Evolutionary conservation across 2,113 vertebrate genomes (phyloP), one percentile per base, ranked within the genome.

Genomic region (Sander vitreus): DNA sequence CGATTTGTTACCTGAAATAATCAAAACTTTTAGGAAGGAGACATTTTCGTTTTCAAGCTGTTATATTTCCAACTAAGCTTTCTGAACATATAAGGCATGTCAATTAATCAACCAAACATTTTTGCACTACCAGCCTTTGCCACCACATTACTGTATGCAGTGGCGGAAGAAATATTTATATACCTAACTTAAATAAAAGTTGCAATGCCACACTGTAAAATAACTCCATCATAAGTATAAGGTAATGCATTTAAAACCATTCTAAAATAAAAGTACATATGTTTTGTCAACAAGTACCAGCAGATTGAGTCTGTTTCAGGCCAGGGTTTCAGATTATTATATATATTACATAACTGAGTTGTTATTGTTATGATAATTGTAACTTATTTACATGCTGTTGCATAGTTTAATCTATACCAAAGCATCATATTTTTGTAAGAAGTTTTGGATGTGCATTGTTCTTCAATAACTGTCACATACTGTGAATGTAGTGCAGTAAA

Each of bases 1-100:
- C 47, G 9, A 39, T 11, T 48, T 58, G 45, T 57, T 65, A 58
- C 79, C 58, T 62, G 39, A 75, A 81, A 48, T 71, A 73, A 85
- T 69, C 27, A 4, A 60, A 27, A 55, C 8, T 21, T 81, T 57
- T 15, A 19, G 50, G 51, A 57, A 60, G 30, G 25, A 6, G 27
- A 54, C 11, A 1, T 47, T 59, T 8, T 9, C 27, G 30, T 69
- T 62, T 21, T 59, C 54, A 47, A 43, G 54, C 6, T 48, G 3
- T 21, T 70, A 36, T 15, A 55, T 23, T 33, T 47, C 39, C 4
- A 74, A 21, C 14, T 27, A 11, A 19, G 6, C 16, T 36, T 19
- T 21, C 43, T 58, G 7, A 9, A 63, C 36, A 18, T 12, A 16
- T 4, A 27, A 50, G 45, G 5, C 15, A 8, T 33, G 36, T 50